Base-by-base conservation (phyloP, 2,113 vertebrate genomes). In the Calyptommatus sinebrachiatus region DNA sequence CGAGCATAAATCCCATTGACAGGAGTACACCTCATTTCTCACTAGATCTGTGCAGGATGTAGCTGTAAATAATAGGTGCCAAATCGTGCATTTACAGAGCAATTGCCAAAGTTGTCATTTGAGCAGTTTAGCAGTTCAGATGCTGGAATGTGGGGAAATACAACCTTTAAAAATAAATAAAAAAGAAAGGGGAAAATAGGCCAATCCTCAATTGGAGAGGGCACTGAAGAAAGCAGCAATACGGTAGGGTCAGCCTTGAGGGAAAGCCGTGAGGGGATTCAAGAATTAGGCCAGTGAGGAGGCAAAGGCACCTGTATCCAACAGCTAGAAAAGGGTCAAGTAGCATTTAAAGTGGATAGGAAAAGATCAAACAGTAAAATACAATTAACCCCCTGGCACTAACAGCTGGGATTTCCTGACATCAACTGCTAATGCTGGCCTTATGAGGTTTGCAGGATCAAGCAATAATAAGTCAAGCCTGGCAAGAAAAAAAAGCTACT, bases 301-400 rank as follows among this genome's bases (percentile, higher is more conserved):
- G 76, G 71, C 61, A 18, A 14, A 7, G 65, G 74, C 29, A 73
- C 45, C 80, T 86, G 72, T 81, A 84, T 18, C 9, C 71, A 81
- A 73, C 73, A 79, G 82, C 48, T 22, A 6, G 73, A 84, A 85
- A 85, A 48, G 85, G 86, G 81, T 79, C 87, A 89, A 85, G 83
- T 65, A 72, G 76, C 82, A 84, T 73, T 81, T 11, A 86, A 89
- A 88, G 75, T 78, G 73, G 71, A 76, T 81, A 87, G 76, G 60
- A 85, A 90, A 92, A 91, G 85, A 90, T 90, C 87, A 91, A 89
- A 91, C 1, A 0, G 80, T 65, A 89, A 91, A 91, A 92, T 89
- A 85, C 87, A 92, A 92, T 92, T 92, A 92, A 91, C 89, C 90
- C 89, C 77, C 83, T 76, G 80, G 86, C 90, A 86, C 26, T 76